Evolutionary conservation across 2,888 invertebrate genomes (phyloP), one percentile per base, ranked within the genome.

Genomic region (Pogonocherus hispidulus): DNA sequence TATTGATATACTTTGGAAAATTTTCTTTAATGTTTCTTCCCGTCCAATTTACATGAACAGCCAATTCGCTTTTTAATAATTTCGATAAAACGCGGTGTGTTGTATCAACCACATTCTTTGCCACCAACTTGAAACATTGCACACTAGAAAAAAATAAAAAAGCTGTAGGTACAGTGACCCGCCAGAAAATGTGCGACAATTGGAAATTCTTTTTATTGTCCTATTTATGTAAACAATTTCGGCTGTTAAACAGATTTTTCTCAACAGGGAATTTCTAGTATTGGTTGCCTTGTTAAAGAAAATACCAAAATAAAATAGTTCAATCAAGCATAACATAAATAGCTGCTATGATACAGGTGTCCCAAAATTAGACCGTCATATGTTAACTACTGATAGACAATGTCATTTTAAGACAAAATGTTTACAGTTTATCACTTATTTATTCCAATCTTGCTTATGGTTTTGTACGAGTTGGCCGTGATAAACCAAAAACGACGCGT

Each of bases 281-380:
- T n/a, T n/a, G n/a, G n/a, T n/a, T n/a, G n/a, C n/a, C n/a, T n/a
- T n/a, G n/a, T n/a, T n/a, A n/a, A n/a, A n/a, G n/a, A n/a, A n/a
- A 14, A 5, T 41, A 6, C 41, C 11, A 41, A 6, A 23, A 4
- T 23, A 23, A 23, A 4, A 23, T 23, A 23, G 3, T 23, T 23
- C 6, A 6, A 23, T 23, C 23, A 23, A 6, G 23, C 64, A 68
- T 68, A 67, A 74, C 72, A 56, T 67, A 52, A 69, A 70, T 56
- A 69, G n/a, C n/a, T n/a, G n/a, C n/a, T n/a, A n/a, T n/a, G n/a
- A n/a, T n/a, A n/a, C n/a, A n/a, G n/a, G n/a, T n/a, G n/a, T n/a
- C n/a, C n/a, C n/a, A n/a, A n/a, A n/a, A n/a, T n/a, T n/a, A n/a
- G n/a, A n/a, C n/a, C n/a, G n/a, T n/a, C n/a, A n/a, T n/a, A n/a